phyloP scores from a whole-genome alignment of 2,797 vertebrate species.

The Falco naumanni region DNA sequence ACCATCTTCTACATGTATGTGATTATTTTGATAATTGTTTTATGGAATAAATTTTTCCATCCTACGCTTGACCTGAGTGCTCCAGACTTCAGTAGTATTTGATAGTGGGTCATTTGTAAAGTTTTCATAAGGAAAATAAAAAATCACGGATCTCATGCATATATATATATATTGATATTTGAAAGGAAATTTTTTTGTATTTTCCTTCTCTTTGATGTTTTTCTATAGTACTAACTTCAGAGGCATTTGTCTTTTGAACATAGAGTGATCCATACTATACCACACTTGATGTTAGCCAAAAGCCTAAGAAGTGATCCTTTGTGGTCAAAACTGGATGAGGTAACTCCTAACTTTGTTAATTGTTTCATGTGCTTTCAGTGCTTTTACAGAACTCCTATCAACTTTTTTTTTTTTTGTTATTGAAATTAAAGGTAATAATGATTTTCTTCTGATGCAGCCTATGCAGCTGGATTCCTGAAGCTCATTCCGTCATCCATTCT shows the following conservation, averaged over 20 bases:
- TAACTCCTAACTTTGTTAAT: not conserved
- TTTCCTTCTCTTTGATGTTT: not conserved
- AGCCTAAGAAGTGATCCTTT: not conserved
- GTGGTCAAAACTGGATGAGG: not conserved
- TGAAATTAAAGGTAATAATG: not conserved
- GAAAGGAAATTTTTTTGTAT: not conserved
- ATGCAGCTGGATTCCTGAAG: not conserved
- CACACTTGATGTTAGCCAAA: not conserved
- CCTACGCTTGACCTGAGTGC: not conserved
- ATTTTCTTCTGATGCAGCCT: not conserved
- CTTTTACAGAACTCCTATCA: not conserved
- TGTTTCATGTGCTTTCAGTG: not conserved
- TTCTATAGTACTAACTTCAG: not conserved
- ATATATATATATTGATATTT: not conserved
- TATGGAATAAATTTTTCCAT: not conserved
- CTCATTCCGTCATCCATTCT: not conserved
- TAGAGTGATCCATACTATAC: not conserved
- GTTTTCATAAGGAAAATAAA: not conserved
- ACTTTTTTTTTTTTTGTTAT: not conserved
- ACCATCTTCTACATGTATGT: not conserved
- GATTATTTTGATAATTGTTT: not conserved
- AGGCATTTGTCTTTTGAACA: not conserved
- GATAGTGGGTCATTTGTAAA: not conserved
- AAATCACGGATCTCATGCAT: not conserved
- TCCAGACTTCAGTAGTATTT: not conserved